Evolutionary conservation across 2,797 vertebrate genomes (phyloP), one percentile per base, ranked within the genome.

Genomic region (Sternarchorhynchus goeldii): DNA sequence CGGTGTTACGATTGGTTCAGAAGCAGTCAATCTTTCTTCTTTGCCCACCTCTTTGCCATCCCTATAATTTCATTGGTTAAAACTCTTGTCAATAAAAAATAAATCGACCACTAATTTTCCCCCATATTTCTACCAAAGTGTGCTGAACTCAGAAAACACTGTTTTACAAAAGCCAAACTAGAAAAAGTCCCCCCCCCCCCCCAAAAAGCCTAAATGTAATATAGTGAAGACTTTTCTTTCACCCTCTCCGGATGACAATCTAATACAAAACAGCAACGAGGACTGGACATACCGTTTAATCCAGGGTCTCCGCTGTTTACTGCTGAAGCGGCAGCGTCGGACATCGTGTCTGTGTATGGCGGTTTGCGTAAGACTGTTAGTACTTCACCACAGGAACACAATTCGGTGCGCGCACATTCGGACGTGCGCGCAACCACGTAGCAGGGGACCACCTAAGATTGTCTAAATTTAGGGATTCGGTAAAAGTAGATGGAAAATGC

Each of bases 241-340:
- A 1, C 32, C 6, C 6, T 64, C 12, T 17, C 2, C 32, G 41
- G 63, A 36, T 76, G 85, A 72, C 82, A 87, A 18, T 0, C 5
- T 10, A 32, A 10, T 25, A 4, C 1, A 53, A 2, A 1, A 0
- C 6, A 29, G 18, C 0, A 16, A 0, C 25, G 16, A 1, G 14
- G 53, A 16, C 6, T 16, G 34, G 77, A 77, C 77, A 67, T 86
- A 94, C 94, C 93, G 86, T 94, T 93, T 66, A 94, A 92, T 84
- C 91, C 92, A 1, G 91, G 84, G 77, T 94, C 93, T 85, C 90
- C 91, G 86, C 86, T 89, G 85, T 89, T 91, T 70, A 89, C 85
- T 86, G 90, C 81, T n/a, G 89, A 79, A 86, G 88, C 77, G 71
- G 88, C 88, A 84, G 89, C 82, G 83, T 89, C 89, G 77, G 92